phyloP scores from a whole-genome alignment of 2,888 invertebrate genomes.

The Euplagia quadripunctaria region DNA sequence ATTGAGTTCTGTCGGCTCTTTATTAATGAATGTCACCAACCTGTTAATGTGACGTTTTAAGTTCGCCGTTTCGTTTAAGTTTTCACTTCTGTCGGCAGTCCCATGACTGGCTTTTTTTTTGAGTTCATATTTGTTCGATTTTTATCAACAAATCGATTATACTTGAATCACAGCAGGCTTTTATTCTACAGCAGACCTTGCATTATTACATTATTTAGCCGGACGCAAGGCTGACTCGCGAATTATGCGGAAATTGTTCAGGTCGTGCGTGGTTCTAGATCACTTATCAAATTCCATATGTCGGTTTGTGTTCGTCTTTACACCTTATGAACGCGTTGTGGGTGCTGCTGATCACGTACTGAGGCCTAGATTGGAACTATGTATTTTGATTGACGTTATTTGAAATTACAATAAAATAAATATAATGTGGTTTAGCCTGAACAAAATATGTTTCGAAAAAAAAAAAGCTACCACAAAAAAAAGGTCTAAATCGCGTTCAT shows the following conservation, averaged over 20 bases:
- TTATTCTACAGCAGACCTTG: constrained; percentile 4
- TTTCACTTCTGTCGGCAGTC: no score
- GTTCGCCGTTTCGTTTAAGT: no score
- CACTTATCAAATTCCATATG: constrained; percentile 57
- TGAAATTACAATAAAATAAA: neutral
- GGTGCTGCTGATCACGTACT: constrained; percentile 46
- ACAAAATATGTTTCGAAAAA: no score
- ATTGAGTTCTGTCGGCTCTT: no score
- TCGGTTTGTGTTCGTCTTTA: constrained; percentile 35
- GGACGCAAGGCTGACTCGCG: constrained; percentile 27
- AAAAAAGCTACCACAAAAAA: no score
- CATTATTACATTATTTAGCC: constrained; percentile 7
- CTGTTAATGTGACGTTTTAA: no score
- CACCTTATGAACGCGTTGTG: constrained; percentile 9
- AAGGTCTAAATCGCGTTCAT: no score
- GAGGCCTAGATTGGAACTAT: constrained; percentile 3
- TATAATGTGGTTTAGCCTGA: neutral
- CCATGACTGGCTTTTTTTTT: no score
- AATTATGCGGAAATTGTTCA: constrained; percentile 59
- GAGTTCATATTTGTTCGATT: neutral
- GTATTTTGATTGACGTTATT: neutral
- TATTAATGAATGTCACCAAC: no score
- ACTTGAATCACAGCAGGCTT: neutral
- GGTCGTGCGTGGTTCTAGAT: constrained; percentile 53
- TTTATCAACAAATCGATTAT: neutral